Percentiles rank a stretch among this genome's conserved stretches.
phyloP scores from a whole-genome alignment of 2,888 invertebrate genomes.

The Drosophila algonquin region DNA sequence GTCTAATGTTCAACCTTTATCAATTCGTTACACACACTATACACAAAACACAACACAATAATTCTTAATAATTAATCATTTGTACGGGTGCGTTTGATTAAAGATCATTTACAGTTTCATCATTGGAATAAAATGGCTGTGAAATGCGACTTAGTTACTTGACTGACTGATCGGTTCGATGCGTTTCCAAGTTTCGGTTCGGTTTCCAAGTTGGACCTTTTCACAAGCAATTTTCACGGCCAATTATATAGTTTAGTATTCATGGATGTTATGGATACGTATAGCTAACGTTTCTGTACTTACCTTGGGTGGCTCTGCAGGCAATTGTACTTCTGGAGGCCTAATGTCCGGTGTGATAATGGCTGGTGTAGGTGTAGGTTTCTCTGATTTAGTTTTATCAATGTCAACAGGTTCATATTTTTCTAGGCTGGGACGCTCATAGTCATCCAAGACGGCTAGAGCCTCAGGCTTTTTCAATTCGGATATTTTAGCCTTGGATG shows the following conservation, averaged over 20 bases:
- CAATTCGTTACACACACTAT: no score
- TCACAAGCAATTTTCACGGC: no score
- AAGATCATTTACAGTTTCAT: no score
- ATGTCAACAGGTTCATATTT: conserved; percentile 86
- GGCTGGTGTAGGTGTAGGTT: conserved; percentile 46
- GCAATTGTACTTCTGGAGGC: conserved; percentile 53
- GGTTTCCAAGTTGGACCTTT: no score
- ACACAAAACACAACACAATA: no score
- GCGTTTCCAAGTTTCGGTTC: no score
- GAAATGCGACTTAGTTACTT: no score
- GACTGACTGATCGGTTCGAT: no score
- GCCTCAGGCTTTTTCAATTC: conserved; percentile 85
- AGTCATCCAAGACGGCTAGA: conserved; percentile 87
- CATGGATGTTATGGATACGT: not conserved
- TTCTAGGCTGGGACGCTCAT: conserved; percentile 89
- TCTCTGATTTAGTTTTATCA: conserved; percentile 82
- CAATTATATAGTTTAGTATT: no score
- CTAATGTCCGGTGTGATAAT: conserved; percentile 55
- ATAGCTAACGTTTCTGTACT: conserved; percentile 20
- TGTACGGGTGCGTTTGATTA: not conserved
- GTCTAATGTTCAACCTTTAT: no score
- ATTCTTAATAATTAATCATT: no score
- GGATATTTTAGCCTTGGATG: conserved; percentile 71
- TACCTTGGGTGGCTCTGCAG: conserved; percentile 66
- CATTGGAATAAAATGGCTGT: no score